Percentiles rank a stretch among this genome's conserved stretches.
Conservation (phyloP, 2,797 vertebrate species). For the Limnodromus scolopaceus region DNA sequence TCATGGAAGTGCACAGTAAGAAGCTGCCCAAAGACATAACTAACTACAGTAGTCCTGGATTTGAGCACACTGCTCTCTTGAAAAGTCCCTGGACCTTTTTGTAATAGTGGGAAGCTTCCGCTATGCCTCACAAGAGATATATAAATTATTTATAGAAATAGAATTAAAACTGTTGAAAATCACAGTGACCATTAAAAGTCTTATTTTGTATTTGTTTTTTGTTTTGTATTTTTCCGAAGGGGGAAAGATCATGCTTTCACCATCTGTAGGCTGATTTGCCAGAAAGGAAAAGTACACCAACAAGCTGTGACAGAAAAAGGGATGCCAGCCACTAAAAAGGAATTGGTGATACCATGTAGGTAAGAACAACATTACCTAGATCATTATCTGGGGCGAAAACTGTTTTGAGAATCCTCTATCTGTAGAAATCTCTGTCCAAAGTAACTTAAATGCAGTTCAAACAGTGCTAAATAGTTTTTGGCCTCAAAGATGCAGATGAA, state of each 20-base stretch:
- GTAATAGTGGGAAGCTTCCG: not conserved
- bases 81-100: not conserved
- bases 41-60: not conserved
- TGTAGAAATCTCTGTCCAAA: not conserved
- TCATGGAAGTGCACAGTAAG: not conserved
- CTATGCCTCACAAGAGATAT: not conserved
- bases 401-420: not conserved
- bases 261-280: not conserved
- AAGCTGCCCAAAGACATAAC: not conserved
- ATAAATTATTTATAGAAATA: not conserved
- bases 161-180: not conserved
- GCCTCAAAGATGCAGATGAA: not conserved
- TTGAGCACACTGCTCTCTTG: not conserved
- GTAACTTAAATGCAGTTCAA: not conserved
- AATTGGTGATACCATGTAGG: accelerated
- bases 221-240: not conserved
- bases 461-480: not conserved
- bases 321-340: not conserved
- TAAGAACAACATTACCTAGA: not conserved
- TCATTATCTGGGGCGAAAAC: not conserved
- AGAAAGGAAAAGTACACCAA: not conserved
- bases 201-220: not conserved
- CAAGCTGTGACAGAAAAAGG: not conserved
- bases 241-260: not conserved
- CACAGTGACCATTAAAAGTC: not conserved